Conservation (phyloP, 2,113 vertebrate species). For the Genyomyrus donnyi region DNA sequence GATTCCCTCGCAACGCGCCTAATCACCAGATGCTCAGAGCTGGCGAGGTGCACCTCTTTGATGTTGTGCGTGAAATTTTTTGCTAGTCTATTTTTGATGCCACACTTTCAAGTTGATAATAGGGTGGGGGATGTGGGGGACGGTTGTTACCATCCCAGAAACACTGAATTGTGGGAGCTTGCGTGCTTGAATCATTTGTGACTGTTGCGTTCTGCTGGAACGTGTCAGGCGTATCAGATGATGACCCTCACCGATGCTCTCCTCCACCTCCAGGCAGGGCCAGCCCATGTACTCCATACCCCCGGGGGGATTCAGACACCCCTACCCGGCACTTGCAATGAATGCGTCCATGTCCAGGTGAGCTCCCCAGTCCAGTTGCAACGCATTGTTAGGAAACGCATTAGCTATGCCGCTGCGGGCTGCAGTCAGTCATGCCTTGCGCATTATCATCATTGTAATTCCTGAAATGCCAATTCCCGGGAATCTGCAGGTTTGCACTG, state of each 20-base stretch:
- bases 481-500: neutral
- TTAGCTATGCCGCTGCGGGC: neutral
- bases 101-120: neutral
- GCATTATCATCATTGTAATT: neutral
- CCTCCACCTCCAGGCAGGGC: constrained; percentile 64
- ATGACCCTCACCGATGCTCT: neutral
- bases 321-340: constrained; percentile 82
- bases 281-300: constrained; percentile 83
- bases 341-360: constrained; percentile 93
- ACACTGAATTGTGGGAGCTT: neutral
- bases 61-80: neutral
- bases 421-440: neutral
- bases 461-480: neutral
- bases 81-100: constrained; percentile 10
- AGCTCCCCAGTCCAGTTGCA: constrained; percentile 24
- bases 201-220: neutral
- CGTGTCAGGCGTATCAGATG: constrained; percentile 6
- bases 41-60: neutral
- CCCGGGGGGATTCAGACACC: constrained; percentile 74
- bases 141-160: neutral
- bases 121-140: neutral
- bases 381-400: neutral
- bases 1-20: neutral
- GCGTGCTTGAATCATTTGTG: neutral
- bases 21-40: constrained; percentile 5